Evolutionary conservation across 2,113 vertebrate genomes (phyloP).

Genomic region (Trematomus loennbergii): DNA sequence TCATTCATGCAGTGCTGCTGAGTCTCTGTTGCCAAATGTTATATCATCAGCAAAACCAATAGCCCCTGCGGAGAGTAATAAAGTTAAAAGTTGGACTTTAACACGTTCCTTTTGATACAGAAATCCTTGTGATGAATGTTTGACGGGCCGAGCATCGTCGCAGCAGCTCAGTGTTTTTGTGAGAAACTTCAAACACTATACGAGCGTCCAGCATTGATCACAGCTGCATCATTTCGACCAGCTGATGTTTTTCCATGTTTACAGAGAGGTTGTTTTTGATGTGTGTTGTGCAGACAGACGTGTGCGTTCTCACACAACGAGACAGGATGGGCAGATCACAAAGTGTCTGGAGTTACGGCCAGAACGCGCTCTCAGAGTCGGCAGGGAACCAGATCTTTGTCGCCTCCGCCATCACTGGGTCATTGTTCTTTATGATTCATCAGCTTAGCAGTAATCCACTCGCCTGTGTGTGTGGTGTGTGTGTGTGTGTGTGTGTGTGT

Average conservation of each 20-base stretch:
- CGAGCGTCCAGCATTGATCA: slow-evolving; percentile 1
- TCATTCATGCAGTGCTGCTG: too few species aligned
- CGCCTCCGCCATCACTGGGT: slow-evolving; percentile 23
- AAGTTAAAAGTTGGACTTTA: too few species aligned
- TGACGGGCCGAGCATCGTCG: neutral
- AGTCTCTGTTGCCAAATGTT: too few species aligned
- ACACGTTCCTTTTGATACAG: neutral
- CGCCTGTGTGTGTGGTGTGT: neutral
- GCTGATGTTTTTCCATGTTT: slow-evolving; percentile 58
- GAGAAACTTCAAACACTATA: neutral
- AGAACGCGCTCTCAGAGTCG: slow-evolving; percentile 44
- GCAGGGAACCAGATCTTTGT: slow-evolving; percentile 15
- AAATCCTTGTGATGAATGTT: neutral
- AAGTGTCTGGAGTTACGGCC: slow-evolving; percentile 49
- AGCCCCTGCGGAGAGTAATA: too few species aligned
- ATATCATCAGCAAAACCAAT: too few species aligned
- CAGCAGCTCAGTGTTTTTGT: neutral
- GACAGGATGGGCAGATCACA: slow-evolving; percentile 63
- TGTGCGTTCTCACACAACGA: slow-evolving; percentile 36
- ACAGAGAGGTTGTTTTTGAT: slow-evolving; percentile 40
- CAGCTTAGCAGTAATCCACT: slow-evolving; percentile 40
- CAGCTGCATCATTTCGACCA: slow-evolving; percentile 16
- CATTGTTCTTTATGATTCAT: slow-evolving; percentile 43
- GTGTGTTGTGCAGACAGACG: neutral
- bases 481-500: too few species aligned